phyloP scores from a whole-genome alignment of 2,113 vertebrate genomes.

The Ciconia stormi region DNA sequence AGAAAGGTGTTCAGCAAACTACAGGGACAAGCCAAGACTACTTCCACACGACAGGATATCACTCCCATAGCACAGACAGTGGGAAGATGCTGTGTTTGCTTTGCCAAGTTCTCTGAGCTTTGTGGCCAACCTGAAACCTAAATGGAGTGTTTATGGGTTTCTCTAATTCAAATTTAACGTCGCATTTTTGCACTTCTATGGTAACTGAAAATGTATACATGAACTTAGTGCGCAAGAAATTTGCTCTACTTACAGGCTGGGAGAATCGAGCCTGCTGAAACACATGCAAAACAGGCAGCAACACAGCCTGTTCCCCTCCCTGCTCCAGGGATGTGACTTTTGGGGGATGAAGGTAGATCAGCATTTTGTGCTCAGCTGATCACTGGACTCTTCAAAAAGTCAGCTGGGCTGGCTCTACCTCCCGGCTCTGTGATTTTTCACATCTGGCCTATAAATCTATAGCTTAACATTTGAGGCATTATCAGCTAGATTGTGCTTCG shows the following conservation, averaged over 20 bases:
- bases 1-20: slow-evolving; percentile 19
- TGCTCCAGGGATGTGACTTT: not conserved
- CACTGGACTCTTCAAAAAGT: not conserved
- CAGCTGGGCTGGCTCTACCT: not conserved
- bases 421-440: not conserved
- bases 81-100: not conserved
- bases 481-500: not conserved
- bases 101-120: not conserved
- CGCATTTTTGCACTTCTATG: not conserved
- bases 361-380: not conserved
- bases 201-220: not conserved
- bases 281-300: not conserved
- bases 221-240: not conserved
- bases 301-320: not conserved
- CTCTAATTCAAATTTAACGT: not conserved
- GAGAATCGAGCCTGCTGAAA: not conserved
- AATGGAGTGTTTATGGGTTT: not conserved
- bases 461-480: not conserved
- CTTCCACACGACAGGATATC: not conserved
- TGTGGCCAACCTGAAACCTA: slow-evolving; percentile 23
- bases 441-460: not conserved
- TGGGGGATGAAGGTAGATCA: not conserved
- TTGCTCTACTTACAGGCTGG: not conserved
- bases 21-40: not conserved
- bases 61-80: not conserved